Evolutionary conservation across 2,888 invertebrate species (phyloP), one percentile per base, ranked within the genome.

Genomic region (Diplazon laetatorius): DNA sequence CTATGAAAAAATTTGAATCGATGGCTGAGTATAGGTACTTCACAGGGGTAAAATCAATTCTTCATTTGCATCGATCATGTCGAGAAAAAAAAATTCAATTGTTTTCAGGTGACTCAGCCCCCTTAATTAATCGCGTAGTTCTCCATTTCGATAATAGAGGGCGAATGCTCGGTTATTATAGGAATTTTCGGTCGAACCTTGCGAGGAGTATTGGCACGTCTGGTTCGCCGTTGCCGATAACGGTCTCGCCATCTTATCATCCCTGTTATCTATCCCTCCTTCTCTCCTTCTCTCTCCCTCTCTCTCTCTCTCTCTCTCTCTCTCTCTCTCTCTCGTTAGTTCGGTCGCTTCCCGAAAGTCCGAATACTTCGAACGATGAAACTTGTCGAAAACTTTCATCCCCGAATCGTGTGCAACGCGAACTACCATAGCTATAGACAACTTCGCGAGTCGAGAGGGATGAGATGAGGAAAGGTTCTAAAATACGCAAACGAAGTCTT

Each of bases 331-430:
- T 39, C 25, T 12, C 12, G 52, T 66, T 66, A 66, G 39, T 52
- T 50, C 48, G 35, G 16, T 50, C 20, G 39, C 42, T 20, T 18
- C 39, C 20, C 20, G 48, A 18, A 4, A 22, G 66, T 25, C 66
- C 66, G 39, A 66, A 50, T 50, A 22, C 18, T 42, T 52, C 57
- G 57, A n/a, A n/a, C 14, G 52, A 50, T 60, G 71, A 66, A 76
- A 77, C 72, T 72, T 68, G 35, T 52, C 35, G 42, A 68, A 72
- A 77, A 62, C 62, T 77, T 77, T 72, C 35, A 50, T 20, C 39
- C 48, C 18, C 30, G 55, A 72, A 72, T 37, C 25, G 63, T 22
- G 60, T 50, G 48, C 50, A 37, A 20, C 18, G 71, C 30, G 30
- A n/a, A n/a, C 44, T 62, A 16, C 25, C 12, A 55, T 20, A n/a